Evolutionary conservation across 1,140 invertebrate genomes (phyloP).

Genomic region (Drosophila jambulina): DNA sequence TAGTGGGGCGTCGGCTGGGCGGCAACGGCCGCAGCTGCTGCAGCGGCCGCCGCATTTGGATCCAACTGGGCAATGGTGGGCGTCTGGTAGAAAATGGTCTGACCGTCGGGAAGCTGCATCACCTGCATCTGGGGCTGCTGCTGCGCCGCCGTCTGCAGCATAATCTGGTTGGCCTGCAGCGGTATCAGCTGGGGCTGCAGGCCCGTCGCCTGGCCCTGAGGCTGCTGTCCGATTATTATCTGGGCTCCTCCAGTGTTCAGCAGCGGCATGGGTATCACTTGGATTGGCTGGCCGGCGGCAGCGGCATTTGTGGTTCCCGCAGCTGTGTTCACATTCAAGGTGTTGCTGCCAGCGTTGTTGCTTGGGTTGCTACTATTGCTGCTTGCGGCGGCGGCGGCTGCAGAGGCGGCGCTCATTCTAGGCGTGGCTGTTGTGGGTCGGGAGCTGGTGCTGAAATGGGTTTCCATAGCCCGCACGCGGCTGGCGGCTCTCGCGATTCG

Average conservation of each 20-base stretch:
- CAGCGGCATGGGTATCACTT: conserved; percentile 81
- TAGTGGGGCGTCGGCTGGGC: conserved; percentile 88
- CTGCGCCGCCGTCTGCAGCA: conserved; percentile 74
- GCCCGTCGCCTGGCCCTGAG: conserved; percentile 40
- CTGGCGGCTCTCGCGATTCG: conserved; percentile 18
- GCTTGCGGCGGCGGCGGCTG: conserved; percentile 14
- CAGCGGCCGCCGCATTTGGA: conserved; percentile 53
- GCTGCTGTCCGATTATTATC: conserved; percentile 79
- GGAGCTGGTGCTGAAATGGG: conserved; percentile 70
- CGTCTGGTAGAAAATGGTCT: conserved; percentile 94
- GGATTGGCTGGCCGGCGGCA: conserved; percentile 57
- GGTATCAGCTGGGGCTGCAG: conserved; percentile 70
- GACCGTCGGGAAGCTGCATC: conserved; percentile 96
- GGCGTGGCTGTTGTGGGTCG: conserved; percentile 52
- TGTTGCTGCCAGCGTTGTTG: conserved; percentile 43
- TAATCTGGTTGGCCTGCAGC: conserved; percentile 77
- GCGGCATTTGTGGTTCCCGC: conserved; percentile 12
- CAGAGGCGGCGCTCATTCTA: conserved; percentile 59
- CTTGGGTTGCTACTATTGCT: conserved; percentile 30
- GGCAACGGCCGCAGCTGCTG: conserved; percentile 44
- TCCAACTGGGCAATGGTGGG: conserved; percentile 64
- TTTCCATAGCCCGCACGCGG: conserved; percentile 66
- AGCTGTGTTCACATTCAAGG: conserved; percentile 11
- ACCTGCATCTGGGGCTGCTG: conserved; percentile 90
- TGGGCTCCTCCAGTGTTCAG: conserved; percentile 64